Evolutionary conservation across 2,113 vertebrate genomes (phyloP).

Genomic region (Cacatua alba): DNA sequence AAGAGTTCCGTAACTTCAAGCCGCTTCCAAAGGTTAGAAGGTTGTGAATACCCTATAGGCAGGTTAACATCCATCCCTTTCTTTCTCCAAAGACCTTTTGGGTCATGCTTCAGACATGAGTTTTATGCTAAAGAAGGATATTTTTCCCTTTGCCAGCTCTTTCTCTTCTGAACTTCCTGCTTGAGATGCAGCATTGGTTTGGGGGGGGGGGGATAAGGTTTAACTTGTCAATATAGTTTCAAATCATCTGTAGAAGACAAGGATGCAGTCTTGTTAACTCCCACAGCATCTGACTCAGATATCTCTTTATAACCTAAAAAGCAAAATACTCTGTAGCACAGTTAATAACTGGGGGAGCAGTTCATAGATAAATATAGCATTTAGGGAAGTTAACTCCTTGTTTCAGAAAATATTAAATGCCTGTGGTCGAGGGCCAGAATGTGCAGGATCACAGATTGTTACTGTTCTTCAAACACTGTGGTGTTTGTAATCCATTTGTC

Average conservation of each 20-base stretch:
- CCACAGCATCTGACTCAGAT: constrained; percentile 26
- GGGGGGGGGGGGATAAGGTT: neutral
- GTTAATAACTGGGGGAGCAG: neutral
- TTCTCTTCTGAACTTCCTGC: neutral
- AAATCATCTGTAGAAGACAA: neutral
- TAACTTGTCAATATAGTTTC: neutral
- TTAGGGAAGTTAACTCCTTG: neutral
- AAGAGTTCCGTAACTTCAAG: neutral
- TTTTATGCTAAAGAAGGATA: fast-evolving
- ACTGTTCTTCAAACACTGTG: neutral
- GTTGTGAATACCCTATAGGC: neutral
- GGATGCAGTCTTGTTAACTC: constrained; percentile 20
- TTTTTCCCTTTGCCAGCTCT: neutral
- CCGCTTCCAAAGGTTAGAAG: neutral
- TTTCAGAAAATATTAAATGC: neutral
- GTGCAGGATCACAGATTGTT: neutral
- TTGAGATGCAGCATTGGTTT: neutral
- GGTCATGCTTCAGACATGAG: neutral
- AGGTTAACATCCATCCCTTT: neutral
- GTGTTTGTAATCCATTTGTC: neutral
- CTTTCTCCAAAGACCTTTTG: neutral
- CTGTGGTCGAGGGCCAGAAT: neutral
- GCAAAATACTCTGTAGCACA: neutral
- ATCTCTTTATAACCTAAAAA: constrained; percentile 33
- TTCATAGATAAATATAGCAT: neutral